Conservation (phyloP, 1,140 invertebrate species). For the Ridgeia piscesae region DNA sequence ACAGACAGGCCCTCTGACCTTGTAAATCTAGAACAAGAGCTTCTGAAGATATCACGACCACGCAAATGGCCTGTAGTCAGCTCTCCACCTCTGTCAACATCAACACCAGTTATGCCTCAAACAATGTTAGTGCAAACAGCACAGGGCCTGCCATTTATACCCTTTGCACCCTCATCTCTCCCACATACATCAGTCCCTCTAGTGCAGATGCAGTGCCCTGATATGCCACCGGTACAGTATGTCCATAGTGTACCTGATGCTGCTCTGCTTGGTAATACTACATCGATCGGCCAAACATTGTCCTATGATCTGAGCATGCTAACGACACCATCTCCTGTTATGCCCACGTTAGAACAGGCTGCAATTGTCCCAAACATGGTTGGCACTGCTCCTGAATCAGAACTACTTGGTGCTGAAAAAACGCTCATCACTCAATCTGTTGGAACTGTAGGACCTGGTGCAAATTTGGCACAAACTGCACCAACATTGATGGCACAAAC, state of each 20-base stretch:
- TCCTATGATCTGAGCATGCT: neutral
- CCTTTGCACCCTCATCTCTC: neutral
- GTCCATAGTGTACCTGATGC: neutral
- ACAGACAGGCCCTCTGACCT: neutral
- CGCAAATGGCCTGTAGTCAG: neutral
- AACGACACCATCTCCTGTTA: neutral
- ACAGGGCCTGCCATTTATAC: neutral
- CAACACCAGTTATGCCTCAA: neutral
- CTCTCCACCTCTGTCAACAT: neutral
- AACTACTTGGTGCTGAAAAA: neutral
- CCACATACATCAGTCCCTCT: neutral
- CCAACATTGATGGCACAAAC: neutral
- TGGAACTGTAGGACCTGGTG: neutral
- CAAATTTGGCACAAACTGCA: neutral
- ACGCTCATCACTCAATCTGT: neutral
- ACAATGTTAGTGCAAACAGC: neutral
- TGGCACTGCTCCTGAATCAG: neutral
- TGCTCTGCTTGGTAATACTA: neutral
- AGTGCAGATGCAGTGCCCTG: neutral
- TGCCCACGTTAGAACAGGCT: neutral
- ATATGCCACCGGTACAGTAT: neutral
- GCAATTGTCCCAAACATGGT: neutral
- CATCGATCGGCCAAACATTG: neutral
- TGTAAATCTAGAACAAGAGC: neutral
- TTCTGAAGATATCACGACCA: neutral